Base-by-base conservation (phyloP, 2,888 invertebrate genomes). In the Tortricodes alternella region DNA sequence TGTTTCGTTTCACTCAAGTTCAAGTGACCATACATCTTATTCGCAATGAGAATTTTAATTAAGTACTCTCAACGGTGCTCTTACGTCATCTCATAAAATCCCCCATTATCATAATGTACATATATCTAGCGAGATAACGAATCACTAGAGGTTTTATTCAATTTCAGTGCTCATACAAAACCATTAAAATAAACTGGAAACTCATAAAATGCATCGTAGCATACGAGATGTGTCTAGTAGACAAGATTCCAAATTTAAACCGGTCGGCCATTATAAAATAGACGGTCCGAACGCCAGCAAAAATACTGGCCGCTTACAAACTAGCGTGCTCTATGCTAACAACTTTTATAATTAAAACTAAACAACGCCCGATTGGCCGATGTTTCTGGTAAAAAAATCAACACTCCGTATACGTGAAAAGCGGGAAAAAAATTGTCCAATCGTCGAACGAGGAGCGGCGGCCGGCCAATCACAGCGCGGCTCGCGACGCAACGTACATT, bases 311-410 rank as follows among this genome's bases (percentile, higher is more conserved):
- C 32, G 50, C 23, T 34, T n/a, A 63, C 62, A 67, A 55, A 67
- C 73, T 66, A 66, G 35, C 43, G 13, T 15, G 18, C 23, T 46
- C 48, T 15, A 35, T 41, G 34, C 13, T 73, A 75, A 69, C 78
- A 78, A 84, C 79, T 83, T 82, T 80, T 82, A 83, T 81, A 89
- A 89, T 89, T 89, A 87, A 85, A 86, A 83, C 83, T 79, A 78
- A 74, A 73, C 64, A 64, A 67, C 73, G 74, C 73, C 73, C 88
- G 79, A 90, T 89, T 89, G 89, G 89, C 70, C 71, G 73, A 70
- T 67, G 76, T 83, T 83, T 80, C 83, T 66, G 74, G 74, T 74
- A 83, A 84, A 89, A 86, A 85, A 83, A 68, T 73, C 66, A 73
- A 74, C 74, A 62, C 65, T 72, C 82, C 84, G 80, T 83, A 79